Evolutionary conservation across 2,113 vertebrate species (phyloP).

Genomic region (Probosciger aterrimus): DNA sequence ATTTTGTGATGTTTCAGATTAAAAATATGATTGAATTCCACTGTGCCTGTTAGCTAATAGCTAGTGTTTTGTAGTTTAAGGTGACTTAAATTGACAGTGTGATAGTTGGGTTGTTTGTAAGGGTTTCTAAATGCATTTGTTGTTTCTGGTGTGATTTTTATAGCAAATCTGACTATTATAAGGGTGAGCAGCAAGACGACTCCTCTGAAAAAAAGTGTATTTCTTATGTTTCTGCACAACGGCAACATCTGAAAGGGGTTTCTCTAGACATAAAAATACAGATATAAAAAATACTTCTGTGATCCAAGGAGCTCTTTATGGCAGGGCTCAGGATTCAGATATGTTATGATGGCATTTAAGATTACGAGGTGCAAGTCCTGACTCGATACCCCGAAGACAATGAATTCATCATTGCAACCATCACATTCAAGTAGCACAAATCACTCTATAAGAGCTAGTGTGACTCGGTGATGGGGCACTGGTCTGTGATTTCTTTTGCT

Average conservation of each 20-base stretch:
- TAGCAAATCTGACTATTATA: not conserved
- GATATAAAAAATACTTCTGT: not conserved
- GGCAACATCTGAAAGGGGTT: not conserved
- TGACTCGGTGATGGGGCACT: not conserved
- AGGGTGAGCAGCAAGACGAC: not conserved
- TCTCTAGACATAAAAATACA: not conserved
- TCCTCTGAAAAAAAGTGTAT: not conserved
- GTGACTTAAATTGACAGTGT: not conserved
- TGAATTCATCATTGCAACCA: not conserved
- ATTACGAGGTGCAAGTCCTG: not conserved
- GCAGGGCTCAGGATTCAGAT: not conserved
- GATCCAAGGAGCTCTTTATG: not conserved
- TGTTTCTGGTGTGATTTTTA: not conserved
- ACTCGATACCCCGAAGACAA: not conserved
- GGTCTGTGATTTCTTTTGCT: conserved; percentile 19
- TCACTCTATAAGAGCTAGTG: not conserved
- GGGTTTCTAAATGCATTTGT: not conserved
- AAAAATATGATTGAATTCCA: not conserved
- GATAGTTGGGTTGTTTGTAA: not conserved
- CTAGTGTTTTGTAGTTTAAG: not conserved
- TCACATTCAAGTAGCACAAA: conserved; percentile 17
- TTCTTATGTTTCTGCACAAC: not conserved
- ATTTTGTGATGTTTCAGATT: not conserved
- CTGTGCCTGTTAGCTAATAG: not conserved
- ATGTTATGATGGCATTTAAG: not conserved